Evolutionary conservation across 2,888 invertebrate genomes (phyloP).

Genomic region (Tipula helvola): DNA sequence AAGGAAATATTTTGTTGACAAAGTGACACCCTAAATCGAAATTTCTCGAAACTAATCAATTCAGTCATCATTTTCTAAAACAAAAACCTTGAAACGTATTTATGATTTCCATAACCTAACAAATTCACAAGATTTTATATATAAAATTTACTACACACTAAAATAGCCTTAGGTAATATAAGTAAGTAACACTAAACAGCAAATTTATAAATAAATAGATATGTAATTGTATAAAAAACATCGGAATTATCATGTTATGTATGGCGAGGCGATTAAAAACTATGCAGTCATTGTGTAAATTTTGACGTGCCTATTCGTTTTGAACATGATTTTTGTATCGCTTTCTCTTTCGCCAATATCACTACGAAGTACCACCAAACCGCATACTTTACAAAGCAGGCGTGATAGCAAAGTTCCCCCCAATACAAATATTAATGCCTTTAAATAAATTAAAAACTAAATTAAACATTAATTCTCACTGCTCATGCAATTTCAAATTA

Average conservation of each 20-base stretch:
- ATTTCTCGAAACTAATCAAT: neutral
- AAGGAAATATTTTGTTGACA: neutral
- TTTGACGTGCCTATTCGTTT: neutral
- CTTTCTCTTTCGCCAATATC: neutral
- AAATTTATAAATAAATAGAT: neutral
- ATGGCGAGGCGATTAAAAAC: neutral
- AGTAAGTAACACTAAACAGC: no score
- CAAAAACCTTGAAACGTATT: neutral
- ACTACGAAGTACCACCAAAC: neutral
- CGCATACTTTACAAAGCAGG: neutral
- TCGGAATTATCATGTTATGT: neutral
- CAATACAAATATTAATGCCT: no score
- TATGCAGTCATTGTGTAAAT: neutral
- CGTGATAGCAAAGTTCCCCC: no score
- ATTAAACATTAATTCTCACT: no score
- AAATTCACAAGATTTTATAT: neutral
- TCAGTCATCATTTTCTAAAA: neutral
- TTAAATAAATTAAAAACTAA: no score
- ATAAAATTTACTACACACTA: neutral
- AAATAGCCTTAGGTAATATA: neutral
- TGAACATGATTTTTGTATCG: neutral
- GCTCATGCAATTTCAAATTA: neutral
- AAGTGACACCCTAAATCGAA: neutral
- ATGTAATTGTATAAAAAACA: neutral
- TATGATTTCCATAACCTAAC: neutral